A percentile compares a stretch with the other conserved stretches of the same genome.
These are phyloP conservation scores for Azorinus chamasolen DNA, from an alignment of 2,888 invertebrate genomes.

Conservation along the genomic window DNA sequence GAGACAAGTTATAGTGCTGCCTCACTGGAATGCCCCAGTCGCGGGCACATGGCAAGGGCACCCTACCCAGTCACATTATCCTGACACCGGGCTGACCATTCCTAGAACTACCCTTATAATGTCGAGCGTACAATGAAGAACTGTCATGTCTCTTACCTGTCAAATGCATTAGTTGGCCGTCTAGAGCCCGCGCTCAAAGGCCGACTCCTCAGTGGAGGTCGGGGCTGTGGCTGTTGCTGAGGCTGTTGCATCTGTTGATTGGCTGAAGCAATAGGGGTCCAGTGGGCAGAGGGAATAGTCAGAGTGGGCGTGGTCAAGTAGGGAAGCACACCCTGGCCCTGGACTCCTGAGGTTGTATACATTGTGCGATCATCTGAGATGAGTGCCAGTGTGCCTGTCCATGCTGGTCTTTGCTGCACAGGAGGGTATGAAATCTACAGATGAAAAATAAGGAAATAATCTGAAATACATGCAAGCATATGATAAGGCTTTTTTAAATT, in stretches of 20 bases:
- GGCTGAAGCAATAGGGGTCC: constrained; percentile 65
- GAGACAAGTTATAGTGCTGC: too few relatives aligned
- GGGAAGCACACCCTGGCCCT: constrained; percentile 57
- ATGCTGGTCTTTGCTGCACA: constrained; percentile 80
- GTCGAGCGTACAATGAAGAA: too few relatives aligned
- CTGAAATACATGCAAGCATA: too few relatives aligned
- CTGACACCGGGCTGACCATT: too few relatives aligned
- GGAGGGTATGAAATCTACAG: constrained; percentile 77
- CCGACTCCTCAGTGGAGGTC: constrained; percentile 80
- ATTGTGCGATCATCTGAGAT: constrained; percentile 57
- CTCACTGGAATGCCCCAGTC: too few relatives aligned
- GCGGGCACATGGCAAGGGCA: too few relatives aligned
- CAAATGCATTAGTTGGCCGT: constrained; percentile 51
- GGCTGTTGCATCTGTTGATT: constrained; percentile 62
- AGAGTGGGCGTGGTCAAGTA: constrained; percentile 68
- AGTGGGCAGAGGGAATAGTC: constrained; percentile 64
- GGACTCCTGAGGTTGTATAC: constrained; percentile 21
- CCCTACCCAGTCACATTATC: too few relatives aligned
- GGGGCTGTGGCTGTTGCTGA: constrained; percentile 63
- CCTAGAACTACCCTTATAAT: too few relatives aligned
- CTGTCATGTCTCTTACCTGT: too few relatives aligned
- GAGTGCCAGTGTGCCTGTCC: constrained; percentile 76
- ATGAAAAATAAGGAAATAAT: neutral
- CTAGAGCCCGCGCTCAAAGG: constrained; percentile 84
- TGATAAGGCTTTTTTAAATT: too few relatives aligned